Conservation (phyloP, 1,140 invertebrate genomes). For the Augochlora pura region DNA sequence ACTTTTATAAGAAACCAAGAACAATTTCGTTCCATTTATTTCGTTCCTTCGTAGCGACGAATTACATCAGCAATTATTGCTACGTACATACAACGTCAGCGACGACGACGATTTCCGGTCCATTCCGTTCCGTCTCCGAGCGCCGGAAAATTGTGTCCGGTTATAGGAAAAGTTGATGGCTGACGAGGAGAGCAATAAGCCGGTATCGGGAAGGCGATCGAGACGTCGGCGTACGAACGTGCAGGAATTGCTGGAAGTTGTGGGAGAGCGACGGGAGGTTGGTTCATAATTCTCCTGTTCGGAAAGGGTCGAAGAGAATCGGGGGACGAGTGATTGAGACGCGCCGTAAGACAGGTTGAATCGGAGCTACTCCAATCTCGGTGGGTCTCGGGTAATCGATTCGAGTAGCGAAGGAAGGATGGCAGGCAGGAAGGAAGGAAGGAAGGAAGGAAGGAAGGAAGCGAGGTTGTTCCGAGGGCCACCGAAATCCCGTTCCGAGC, state of each 20-base stretch:
- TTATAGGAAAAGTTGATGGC: background rate
- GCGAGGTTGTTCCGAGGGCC: background rate
- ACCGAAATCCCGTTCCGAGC: conserved; percentile 41
- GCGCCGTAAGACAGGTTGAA: conserved; percentile 58
- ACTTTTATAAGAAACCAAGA: too few species aligned
- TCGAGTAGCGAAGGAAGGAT: conserved; percentile 59
- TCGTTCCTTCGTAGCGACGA: too few species aligned
- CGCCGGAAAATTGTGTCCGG: background rate
- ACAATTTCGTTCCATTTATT: too few species aligned
- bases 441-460: conserved; percentile 47
- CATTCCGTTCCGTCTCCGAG: too few species aligned
- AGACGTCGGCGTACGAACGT: background rate
- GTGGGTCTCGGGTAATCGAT: conserved; percentile 72
- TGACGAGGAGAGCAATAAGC: background rate
- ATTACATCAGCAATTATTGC: too few species aligned
- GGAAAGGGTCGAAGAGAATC: conserved; percentile 6
- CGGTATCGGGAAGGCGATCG: background rate
- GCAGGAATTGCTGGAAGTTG: background rate
- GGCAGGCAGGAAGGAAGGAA: conserved; percentile 52
- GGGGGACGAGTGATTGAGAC: conserved; percentile 42
- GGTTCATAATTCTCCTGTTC: conserved; percentile 23
- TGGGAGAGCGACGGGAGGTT: background rate
- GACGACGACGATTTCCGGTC: too few species aligned
- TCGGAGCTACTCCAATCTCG: conserved; percentile 66
- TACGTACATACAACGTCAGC: too few species aligned